These are phyloP conservation scores for Phyllotreta striolata DNA, from an alignment of 2,888 invertebrate genomes.

Conservation along the genomic window DNA sequence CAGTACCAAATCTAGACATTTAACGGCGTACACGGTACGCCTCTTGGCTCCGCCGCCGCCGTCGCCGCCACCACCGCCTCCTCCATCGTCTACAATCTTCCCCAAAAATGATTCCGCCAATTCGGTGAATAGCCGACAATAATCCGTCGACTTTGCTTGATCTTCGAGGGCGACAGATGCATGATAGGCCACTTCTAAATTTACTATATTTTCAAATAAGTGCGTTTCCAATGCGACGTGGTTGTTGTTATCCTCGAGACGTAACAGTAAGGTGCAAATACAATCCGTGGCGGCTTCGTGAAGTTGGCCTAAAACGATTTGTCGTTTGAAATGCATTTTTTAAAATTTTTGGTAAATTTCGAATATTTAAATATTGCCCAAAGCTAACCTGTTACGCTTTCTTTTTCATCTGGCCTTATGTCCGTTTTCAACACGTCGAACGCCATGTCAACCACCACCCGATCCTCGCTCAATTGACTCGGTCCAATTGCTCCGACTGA, in stretches of 20 bases:
- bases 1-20: conserved; percentile 87
- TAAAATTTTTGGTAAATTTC: conserved; percentile 28
- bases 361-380: no score
- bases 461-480: conserved; percentile 74
- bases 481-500: conserved; percentile 83
- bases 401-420: conserved; percentile 52
- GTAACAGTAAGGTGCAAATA: conserved; percentile 84
- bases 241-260: conserved; percentile 79
- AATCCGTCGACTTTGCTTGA: conserved; percentile 92
- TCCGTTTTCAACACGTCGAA: conserved; percentile 68
- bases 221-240: conserved; percentile 78
- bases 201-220: conserved; percentile 82
- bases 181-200: conserved; percentile 86
- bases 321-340: background rate
- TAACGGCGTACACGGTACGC: conserved; percentile 74
- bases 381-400: conserved; percentile 45
- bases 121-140: conserved; percentile 94
- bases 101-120: conserved; percentile 90
- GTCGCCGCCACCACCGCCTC: conserved; percentile 57
- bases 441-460: conserved; percentile 73
- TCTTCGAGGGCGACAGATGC: conserved; percentile 93
- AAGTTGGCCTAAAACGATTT: conserved; percentile 60
- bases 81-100: conserved; percentile 69
- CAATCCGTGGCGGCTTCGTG: conserved; percentile 94
- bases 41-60: conserved; percentile 66